Evolutionary conservation across 2,113 vertebrate species (phyloP), one percentile per base, ranked within the genome.

Genomic region (Corythornis vintsioides): DNA sequence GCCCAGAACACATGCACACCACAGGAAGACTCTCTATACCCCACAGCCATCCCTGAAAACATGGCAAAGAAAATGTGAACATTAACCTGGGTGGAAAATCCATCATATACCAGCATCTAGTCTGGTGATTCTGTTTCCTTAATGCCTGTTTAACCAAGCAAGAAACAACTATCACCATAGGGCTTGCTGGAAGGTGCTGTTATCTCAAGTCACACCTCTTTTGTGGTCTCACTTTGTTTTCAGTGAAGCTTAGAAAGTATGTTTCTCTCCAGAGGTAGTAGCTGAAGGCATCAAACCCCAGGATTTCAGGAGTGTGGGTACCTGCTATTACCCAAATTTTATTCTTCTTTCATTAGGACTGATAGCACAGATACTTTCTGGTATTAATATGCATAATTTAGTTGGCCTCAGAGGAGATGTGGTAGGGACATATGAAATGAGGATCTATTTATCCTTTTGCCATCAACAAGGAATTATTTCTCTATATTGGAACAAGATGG

Each of bases 401-500:
- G 57, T 65, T 86, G 70, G 73, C 53, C 77, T 94, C 69, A 65
- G 50, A 90, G 65, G 29, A 92, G 31, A 52, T 67, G 61, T 65
- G 59, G 69, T 73, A 26, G 52, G 48, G n/a, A 79, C 77, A 64
- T 17, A 81, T 35, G 77, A 81, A 88, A 81, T 6, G 21, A 94
- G 40, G 83, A 87, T 59, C 74, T 79, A n/a, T 64, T 73, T 94
- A 90, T 76, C 76, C 60, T 43, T 90, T 81, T 90, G 86, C 83
- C 93, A 85, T 86, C 88, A 94, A 94, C 50, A 90, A 72, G 55
- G 83, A 88, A 76, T 73, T 8, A 61, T 90, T 93, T 90, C 63
- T 92, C 86, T 84, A 13, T 92, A 72, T 75, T 90, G 60, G 76
- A 96, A 93, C 77, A 86, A 92, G 73, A 92, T 47, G 74, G n/a